These are phyloP conservation scores for Conus ventricosus DNA, from an alignment of 1,140 invertebrate genomes.

Conservation along the genomic window DNA sequence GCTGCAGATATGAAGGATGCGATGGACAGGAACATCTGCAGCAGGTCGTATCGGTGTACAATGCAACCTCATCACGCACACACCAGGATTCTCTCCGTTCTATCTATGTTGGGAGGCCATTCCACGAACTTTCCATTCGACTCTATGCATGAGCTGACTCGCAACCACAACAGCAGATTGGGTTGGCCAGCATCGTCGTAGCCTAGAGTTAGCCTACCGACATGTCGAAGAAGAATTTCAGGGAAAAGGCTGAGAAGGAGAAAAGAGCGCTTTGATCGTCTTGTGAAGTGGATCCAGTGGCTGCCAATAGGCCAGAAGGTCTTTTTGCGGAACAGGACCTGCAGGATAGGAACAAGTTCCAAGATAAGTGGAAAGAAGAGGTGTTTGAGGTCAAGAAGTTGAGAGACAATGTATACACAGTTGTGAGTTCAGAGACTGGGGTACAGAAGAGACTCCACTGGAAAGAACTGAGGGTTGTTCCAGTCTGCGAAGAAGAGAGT, in stretches of 20 bases:
- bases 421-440: not conserved
- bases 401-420: not conserved
- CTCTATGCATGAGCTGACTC: not conserved
- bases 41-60: constrained; percentile 44
- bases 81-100: constrained; percentile 39
- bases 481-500: too few relatives aligned
- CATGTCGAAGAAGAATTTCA: not conserved
- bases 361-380: constrained; percentile 32
- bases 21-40: constrained; percentile 42
- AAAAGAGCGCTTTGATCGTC: not conserved
- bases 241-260: not conserved
- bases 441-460: not conserved
- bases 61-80: constrained; percentile 37
- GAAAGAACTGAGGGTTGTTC: too few relatives aligned
- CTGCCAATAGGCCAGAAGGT: constrained; percentile 4
- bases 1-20: constrained; percentile 27
- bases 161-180: not conserved
- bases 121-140: constrained; percentile 17
- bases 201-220: not conserved
- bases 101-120: constrained; percentile 38
- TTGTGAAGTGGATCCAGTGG: constrained; percentile 1
- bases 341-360: constrained; percentile 34
- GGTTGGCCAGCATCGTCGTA: not conserved
- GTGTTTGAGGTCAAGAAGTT: not conserved
- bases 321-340: constrained; percentile 19